Evolutionary conservation across 2,113 vertebrate genomes (phyloP), one percentile per base, ranked within the genome.

Genomic region (Chauna torquata): DNA sequence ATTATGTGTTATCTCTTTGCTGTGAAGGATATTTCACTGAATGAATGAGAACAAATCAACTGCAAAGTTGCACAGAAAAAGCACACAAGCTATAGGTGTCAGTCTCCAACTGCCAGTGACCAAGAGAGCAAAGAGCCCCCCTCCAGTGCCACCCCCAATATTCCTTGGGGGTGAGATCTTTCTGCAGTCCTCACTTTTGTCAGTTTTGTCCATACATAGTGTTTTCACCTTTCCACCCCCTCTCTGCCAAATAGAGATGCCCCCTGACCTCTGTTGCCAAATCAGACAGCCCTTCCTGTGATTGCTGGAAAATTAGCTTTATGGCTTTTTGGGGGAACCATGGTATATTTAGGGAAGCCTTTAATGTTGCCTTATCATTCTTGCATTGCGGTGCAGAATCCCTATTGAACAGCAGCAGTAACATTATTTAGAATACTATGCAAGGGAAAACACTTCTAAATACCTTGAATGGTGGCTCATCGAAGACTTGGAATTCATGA

Each of bases 31-130:
- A 30, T 83, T 88, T 83, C 76, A 65, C 58, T 47, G 40, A 83
- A 88, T 64, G 40, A 91, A 92, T 24, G 17, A 80, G 81, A 86
- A 92, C 76, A 96, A 91, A 91, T 91, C 54, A 74, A 66, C 58
- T 88, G 91, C 80, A 91, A 88, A 72, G 66, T 76, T 36, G 38
- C 68, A 61, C 0, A 4, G 71, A 2, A 62, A 88, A 80, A 70
- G 27, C 34, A 74, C 55, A 61, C 44, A 36, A 6, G 27, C 77
- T 92, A 77, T 30, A 88, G 59, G 86, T 75, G 72, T 14, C 77
- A 66, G 18, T 89, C 59, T 95, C 54, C 64, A 70, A 54, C 69
- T 70, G 83, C 12, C 77, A 62, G 90, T 49, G 81, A 91, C 71
- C 4, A 2, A 70, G 83, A 89, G 86, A 89, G 64, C 80, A 88